Evolutionary conservation across 2,797 vertebrate genomes (phyloP), one percentile per base, ranked within the genome.

Genomic region (Notoglanidium macrostoma): DNA sequence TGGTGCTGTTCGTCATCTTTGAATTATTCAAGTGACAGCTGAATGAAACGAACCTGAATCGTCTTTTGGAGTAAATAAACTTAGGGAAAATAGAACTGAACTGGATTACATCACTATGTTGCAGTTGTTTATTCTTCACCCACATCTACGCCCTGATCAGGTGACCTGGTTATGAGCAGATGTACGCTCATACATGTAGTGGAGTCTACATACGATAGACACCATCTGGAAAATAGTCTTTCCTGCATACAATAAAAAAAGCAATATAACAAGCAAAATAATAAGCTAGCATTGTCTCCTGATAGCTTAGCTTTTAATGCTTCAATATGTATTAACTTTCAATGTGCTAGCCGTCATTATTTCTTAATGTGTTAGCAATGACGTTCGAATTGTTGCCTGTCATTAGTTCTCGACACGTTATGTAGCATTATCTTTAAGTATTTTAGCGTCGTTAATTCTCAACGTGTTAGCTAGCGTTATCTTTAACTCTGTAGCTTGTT

Each of bases 21-120:
- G 89, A 89, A 89, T 91, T 85, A 89, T 91, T 91, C 88, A 91
- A 80, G 87, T 63, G 86, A 86, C 51, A 89, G 89, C 77, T 88
- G 83, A 86, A 55, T 80, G 83, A 83, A 65, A 79, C 89, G 85
- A 92, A 90, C 91, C 89, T 73, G 54, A 79, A 57, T 23, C 17
- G 35, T 46, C 57, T 61, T 61, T 44, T 17, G 19, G 57, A 80
- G 57, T 63, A 80, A 61, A 80, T 17, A 63, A 80, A 63, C 57
- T n/a, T n/a, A 9, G 76, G 12, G 76, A 35, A 80, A 80, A n/a
- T 21, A 26, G 15, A 80, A 26, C 32, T 35, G 14, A 51, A 51
- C 49, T 77, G n/a, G 8, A 21, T 55, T 32, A 55, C 74, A 6
- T 77, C 26, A 19, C 74, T 19, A 8, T 4, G n/a, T 10, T 19